These are phyloP conservation scores for Psix sp. DNA, from an alignment of 1,140 invertebrate genomes.

Conservation along the genomic window DNA sequence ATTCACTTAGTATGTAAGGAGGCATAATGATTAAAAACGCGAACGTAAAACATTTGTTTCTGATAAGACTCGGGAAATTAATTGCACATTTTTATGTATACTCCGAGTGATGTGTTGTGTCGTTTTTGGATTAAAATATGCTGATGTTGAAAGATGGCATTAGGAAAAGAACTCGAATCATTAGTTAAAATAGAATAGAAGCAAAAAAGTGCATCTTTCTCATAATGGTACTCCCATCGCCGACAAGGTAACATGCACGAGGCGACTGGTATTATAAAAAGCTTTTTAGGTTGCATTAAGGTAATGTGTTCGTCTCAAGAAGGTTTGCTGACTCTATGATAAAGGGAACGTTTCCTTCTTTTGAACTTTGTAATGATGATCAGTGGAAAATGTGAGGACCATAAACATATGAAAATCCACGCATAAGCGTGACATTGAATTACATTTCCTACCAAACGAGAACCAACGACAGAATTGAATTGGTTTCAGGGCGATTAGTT, in stretches of 20 bases:
- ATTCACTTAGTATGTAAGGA: no score
- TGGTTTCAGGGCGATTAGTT: no score
- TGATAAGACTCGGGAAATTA: no score
- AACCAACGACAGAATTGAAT: no score
- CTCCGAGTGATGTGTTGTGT: no score
- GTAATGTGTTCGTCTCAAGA: constrained; percentile 70
- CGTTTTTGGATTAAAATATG: no score
- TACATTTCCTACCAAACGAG: no score
- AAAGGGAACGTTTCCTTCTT: constrained; percentile 16
- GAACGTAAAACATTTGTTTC: no score
- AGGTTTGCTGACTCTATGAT: constrained; percentile 25
- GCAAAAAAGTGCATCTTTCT: constrained; percentile 22
- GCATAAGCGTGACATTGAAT: no score
- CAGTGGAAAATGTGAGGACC: constrained; percentile 2
- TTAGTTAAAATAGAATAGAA: constrained; percentile 26
- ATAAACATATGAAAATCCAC: no score
- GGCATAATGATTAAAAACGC: no score
- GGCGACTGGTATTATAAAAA: constrained; percentile 66
- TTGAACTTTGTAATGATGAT: constrained; percentile 29
- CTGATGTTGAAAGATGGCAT: constrained; percentile 3
- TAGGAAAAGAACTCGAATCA: constrained; percentile 15
- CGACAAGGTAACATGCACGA: constrained; percentile 30
- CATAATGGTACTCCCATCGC: constrained; percentile 33
- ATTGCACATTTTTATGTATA: no score
- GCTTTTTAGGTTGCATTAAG: constrained; percentile 74